Base-by-base conservation (phyloP, 2,113 vertebrate species). In the Myrmophylax atrothorax region DNA sequence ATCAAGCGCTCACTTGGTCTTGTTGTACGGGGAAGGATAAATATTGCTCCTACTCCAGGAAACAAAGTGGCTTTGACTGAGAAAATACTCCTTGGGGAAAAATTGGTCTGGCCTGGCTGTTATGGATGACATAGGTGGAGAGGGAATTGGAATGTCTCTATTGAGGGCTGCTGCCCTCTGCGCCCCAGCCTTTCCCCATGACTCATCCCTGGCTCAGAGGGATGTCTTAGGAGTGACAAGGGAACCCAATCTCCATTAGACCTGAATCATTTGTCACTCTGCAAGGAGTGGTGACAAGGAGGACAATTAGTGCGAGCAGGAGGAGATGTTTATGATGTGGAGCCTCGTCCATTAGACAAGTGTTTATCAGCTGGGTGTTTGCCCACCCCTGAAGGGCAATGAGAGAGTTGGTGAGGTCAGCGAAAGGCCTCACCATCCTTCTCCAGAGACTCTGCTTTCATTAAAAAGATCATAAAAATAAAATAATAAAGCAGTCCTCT, bases 11-110 rank as follows among this genome's bases (percentile, higher is more conserved):
- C 6, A 4, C 89, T 82, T 33, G 82, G 42, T 87, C 93, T 94
- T 62, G 24, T 18, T 12, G 90, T 94, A 33, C 49, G 24, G 69
- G 47, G 75, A 93, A 90, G 73, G 91, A 90, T 47, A 92, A 96
- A 96, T 87, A 77, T 92, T 66, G 94, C 91, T 96, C 64, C 74
- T 79, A 5, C 89, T 67, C 40, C 19, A 11, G 63, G 76, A 77
- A 93, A 50, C 73, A 76, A 76, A 90, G 88, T 18, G 83, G 70
- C 50, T 49, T 60, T 74, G 52, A 63, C 80, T 70, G 62, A 49
- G 67, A 81, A 83, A 62, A 84, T 23, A 16, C 4, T 23, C 56
- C 85, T 18, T 37, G 59, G 75, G 44, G 68, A 18, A 20, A 53
- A 53, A 84, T 15, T 0, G 58, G 24, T 20, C 49, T 37, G 79